Conservation (phyloP, 2,113 vertebrate species). For the Python bivittatus region DNA sequence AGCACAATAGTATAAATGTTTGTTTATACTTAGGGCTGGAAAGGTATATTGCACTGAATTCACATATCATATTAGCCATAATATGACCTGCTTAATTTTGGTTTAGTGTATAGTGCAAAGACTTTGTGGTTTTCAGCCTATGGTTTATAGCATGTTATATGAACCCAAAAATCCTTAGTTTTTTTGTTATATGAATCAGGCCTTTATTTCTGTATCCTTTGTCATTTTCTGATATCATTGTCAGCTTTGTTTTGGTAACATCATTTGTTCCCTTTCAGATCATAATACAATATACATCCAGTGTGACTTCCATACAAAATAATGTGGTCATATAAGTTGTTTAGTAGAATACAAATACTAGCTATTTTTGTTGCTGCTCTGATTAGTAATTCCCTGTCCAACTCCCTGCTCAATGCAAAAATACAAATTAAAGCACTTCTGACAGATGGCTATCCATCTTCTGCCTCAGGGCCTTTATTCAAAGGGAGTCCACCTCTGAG, state of each 20-base stretch:
- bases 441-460: not conserved
- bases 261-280: not conserved
- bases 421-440: not conserved
- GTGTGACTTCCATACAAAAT: not conserved
- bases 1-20: not conserved
- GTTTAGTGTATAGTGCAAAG: not conserved
- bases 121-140: not conserved
- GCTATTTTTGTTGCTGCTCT: not conserved
- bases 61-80: not conserved
- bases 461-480: not conserved
- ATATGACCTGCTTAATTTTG: not conserved
- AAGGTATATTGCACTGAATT: not conserved
- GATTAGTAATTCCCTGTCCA: not conserved
- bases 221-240: not conserved
- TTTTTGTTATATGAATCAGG: not conserved
- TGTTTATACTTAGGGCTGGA: not conserved
- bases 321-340: not conserved
- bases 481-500: not conserved
- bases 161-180: not conserved
- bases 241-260: not conserved
- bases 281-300: not conserved
- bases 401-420: not conserved
- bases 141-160: not conserved
- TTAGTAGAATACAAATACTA: not conserved
- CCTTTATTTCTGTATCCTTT: not conserved